Evolutionary conservation across 2,888 invertebrate genomes (phyloP).

Genomic region (Agapetus fuscipes): DNA sequence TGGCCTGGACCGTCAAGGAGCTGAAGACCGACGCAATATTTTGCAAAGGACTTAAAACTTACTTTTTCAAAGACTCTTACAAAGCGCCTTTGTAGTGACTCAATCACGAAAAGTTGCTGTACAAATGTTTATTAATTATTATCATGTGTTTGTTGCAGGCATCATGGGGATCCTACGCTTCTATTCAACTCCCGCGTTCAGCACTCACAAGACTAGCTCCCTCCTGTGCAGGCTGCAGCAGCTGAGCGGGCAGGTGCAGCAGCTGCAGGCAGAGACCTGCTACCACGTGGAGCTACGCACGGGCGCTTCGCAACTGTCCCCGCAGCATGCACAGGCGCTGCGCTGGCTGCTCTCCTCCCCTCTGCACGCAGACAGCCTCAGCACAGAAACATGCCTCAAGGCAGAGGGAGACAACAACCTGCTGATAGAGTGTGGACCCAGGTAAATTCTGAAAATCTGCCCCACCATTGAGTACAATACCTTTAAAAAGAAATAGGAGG

Average conservation of each 20-base stretch:
- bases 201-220: conserved; percentile 48
- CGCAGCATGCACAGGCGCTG: conserved; percentile 53
- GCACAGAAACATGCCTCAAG: conserved; percentile 42
- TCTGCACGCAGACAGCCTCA: conserved; percentile 50
- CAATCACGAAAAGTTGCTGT: no score
- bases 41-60: no score
- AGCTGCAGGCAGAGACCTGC: conserved; percentile 64
- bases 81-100: no score
- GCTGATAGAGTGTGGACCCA: conserved; percentile 83
- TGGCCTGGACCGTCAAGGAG: no score
- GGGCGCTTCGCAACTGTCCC: conserved; percentile 40
- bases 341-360: conserved; percentile 73
- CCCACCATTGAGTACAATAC: no score
- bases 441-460: conserved; percentile 35
- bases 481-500: no score
- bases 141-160: background rate
- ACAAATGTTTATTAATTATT: background rate
- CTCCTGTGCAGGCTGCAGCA: conserved; percentile 45
- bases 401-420: conserved; percentile 32
- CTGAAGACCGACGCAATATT: no score
- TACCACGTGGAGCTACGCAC: conserved; percentile 62
- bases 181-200: conserved; percentile 52
- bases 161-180: conserved; percentile 49
- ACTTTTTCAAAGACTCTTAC: no score
- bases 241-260: conserved; percentile 37